A percentile compares a stretch with the other conserved stretches of the same genome.
These are phyloP conservation scores for Syngnathus acus DNA, from an alignment of 2,797 vertebrate species.

Conservation along the genomic window DNA sequence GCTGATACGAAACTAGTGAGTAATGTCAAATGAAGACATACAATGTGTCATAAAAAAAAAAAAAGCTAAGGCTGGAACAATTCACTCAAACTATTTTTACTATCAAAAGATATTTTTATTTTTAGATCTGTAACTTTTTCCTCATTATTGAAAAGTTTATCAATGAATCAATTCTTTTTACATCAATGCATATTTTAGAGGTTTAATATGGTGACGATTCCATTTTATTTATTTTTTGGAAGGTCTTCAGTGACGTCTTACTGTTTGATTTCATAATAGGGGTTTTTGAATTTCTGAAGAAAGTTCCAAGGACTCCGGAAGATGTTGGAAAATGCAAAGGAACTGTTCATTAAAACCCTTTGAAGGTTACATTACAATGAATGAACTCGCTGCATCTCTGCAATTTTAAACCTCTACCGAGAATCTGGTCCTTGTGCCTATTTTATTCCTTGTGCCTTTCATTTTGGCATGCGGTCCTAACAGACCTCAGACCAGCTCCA, in stretches of 20 bases:
- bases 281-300: background rate
- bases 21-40: background rate
- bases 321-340: background rate
- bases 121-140: too few species aligned
- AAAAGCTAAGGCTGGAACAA: background rate
- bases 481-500: slow-evolving; percentile 53
- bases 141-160: too few species aligned
- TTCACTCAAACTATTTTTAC: too few species aligned
- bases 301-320: background rate
- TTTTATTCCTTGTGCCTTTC: slow-evolving; percentile 6
- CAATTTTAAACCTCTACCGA: slow-evolving; percentile 30
- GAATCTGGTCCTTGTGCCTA: slow-evolving; percentile 36
- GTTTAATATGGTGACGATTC: background rate
- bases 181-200: too few species aligned
- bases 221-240: background rate
- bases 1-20: background rate
- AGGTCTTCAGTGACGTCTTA: background rate
- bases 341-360: background rate
- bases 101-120: too few species aligned
- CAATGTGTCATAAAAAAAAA: background rate
- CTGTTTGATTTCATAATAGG: background rate
- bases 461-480: slow-evolving; percentile 49
- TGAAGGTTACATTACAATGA: background rate
- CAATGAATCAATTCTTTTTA: too few species aligned
- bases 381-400: slow-evolving; percentile 33